These are phyloP conservation scores for Limnephilus auricula DNA, from an alignment of 2,888 invertebrate genomes.

Conservation along the genomic window DNA sequence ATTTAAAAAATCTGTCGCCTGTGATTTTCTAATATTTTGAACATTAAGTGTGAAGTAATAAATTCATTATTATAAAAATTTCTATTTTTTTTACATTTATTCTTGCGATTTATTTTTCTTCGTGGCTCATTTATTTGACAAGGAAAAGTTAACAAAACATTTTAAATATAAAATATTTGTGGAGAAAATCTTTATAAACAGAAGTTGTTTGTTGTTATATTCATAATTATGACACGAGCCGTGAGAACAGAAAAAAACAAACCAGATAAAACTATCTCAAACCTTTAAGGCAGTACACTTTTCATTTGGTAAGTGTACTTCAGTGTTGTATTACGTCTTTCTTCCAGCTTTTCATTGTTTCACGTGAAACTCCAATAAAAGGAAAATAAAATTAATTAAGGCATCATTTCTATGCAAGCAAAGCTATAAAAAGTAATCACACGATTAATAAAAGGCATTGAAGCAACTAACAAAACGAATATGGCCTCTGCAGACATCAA, in stretches of 20 bases:
- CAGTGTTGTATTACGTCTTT: background rate
- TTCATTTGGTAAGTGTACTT: background rate
- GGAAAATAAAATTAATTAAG: slow-evolving; percentile 26
- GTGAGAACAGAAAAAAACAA: background rate
- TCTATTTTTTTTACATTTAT: no score
- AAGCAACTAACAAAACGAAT: slow-evolving; percentile 34
- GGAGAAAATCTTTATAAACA: background rate
- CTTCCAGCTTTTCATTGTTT: background rate
- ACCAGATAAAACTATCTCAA: background rate
- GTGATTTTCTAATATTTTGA: no score
- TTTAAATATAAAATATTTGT: background rate
- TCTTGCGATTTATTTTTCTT: no score
- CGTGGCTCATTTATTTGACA: no score
- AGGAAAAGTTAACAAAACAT: no score
- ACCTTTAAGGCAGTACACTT: background rate
- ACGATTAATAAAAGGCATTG: slow-evolving; percentile 23
- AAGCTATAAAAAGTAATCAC: slow-evolving; percentile 22
- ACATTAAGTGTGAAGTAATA: no score
- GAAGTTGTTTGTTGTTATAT: background rate
- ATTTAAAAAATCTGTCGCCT: no score
- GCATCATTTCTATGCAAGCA: slow-evolving; percentile 14
- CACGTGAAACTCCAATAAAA: background rate
- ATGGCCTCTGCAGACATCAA: slow-evolving; percentile 28
- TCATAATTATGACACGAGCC: background rate
- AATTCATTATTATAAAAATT: no score